Percentiles rank a stretch among this genome's conserved stretches.
These are phyloP conservation scores for Pemphigus obesinymphae DNA, from an alignment of 1,140 invertebrate genomes.

Conservation along the genomic window DNA sequence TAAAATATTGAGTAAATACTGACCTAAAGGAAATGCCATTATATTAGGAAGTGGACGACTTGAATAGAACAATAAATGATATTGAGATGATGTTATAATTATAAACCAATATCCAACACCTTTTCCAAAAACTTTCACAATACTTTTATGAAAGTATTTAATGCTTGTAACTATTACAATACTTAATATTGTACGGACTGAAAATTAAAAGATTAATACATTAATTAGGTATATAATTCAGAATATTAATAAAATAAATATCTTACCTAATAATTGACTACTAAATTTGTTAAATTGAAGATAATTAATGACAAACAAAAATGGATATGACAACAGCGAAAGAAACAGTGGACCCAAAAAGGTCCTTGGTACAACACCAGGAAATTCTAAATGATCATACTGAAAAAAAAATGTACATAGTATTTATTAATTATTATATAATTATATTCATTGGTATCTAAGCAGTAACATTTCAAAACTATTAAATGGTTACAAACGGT, in stretches of 20 bases:
- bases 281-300: conserved; percentile 78
- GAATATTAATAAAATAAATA: not conserved
- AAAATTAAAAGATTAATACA: conserved; percentile 49
- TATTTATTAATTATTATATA: too few species aligned
- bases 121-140: conserved; percentile 72
- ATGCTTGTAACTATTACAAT: conserved; percentile 70
- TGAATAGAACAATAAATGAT: conserved; percentile 97
- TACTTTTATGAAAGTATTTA: conserved; percentile 63
- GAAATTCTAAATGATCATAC: conserved; percentile 98
- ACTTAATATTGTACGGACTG: conserved; percentile 80
- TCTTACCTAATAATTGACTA: conserved; percentile 84
- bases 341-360: conserved; percentile 91
- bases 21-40: conserved; percentile 88
- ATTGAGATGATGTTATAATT: conserved; percentile 82
- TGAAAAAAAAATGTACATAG: conserved; percentile 55
- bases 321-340: conserved; percentile 70
- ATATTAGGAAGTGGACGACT: conserved; percentile 93
- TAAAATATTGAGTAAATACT: conserved; percentile 46
- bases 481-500: too few species aligned
- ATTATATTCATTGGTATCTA: too few species aligned
- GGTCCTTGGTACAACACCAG: conserved; percentile 94
- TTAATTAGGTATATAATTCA: not conserved
- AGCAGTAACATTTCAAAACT: too few species aligned
- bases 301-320: conserved; percentile 65
- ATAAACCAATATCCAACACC: conserved; percentile 77